A percentile compares a stretch with the other conserved stretches of the same genome.
Evolutionary conservation across 1,140 invertebrate species (phyloP).

Genomic region (Drosophila bocqueti): DNA sequence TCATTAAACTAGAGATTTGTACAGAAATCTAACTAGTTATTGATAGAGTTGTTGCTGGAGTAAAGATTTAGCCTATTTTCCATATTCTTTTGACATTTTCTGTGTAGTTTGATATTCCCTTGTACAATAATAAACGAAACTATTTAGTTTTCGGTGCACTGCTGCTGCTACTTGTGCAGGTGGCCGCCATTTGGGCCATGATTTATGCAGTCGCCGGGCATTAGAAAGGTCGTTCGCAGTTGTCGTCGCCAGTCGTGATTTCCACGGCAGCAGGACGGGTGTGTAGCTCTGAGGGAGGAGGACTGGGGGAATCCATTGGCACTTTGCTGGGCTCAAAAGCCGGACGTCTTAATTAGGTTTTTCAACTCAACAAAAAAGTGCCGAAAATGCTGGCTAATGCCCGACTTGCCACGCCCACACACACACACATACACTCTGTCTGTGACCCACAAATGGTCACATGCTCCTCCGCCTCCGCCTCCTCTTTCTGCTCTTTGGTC

Average conservation of each 20-base stretch:
- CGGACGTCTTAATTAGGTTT: slow-evolving; percentile 56
- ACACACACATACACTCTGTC: background rate
- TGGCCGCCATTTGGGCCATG: slow-evolving; percentile 52
- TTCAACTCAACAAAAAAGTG: slow-evolving; percentile 36
- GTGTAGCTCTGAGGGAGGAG: background rate
- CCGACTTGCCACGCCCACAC: slow-evolving; percentile 31
- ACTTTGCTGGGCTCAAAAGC: slow-evolving; percentile 13
- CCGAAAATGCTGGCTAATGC: slow-evolving; percentile 38
- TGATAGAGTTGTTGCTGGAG: too few relatives aligned
- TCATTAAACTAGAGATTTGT: background rate
- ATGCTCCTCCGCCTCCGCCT: slow-evolving; percentile 4
- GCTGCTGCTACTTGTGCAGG: slow-evolving; percentile 32
- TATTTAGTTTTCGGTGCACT: background rate
- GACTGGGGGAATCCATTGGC: slow-evolving; percentile 19
- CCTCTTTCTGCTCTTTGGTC: slow-evolving; percentile 1
- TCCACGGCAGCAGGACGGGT: background rate
- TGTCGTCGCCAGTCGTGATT: slow-evolving; percentile 53
- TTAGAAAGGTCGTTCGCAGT: slow-evolving; percentile 55
- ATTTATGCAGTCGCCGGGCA: slow-evolving; percentile 54
- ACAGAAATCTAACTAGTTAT: background rate
- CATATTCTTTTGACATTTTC: background rate
- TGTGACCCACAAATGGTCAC: slow-evolving; percentile 41
- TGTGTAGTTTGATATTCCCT: background rate
- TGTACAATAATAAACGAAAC: background rate
- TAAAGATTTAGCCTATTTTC: too few relatives aligned